Percentiles rank a stretch among this genome's conserved stretches.
Evolutionary conservation across 2,888 invertebrate genomes (phyloP).

Genomic region (Metellina segmentata): DNA sequence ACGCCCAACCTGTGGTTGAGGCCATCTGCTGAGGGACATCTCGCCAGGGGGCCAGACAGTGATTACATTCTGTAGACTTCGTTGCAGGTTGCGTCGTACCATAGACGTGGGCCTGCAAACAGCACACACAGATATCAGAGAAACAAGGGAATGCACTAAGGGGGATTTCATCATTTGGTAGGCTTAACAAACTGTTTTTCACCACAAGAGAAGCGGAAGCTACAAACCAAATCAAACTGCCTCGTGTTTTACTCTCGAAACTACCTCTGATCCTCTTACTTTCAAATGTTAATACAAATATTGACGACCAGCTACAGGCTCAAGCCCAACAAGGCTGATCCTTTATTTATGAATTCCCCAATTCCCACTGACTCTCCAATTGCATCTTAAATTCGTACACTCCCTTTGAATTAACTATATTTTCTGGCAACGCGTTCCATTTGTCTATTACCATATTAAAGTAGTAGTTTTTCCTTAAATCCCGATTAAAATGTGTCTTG

Average conservation of each 20-base stretch:
- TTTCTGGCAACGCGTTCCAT: too few species aligned
- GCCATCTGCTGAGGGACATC: constrained; percentile 71
- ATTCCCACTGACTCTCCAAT: too few species aligned
- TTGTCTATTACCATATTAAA: too few species aligned
- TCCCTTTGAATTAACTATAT: too few species aligned
- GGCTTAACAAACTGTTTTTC: constrained; percentile 17
- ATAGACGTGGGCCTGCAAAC: constrained; percentile 76
- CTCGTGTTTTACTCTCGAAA: constrained; percentile 42
- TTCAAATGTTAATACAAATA: too few species aligned
- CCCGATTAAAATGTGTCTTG: too few species aligned
- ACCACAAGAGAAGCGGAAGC: constrained; percentile 21
- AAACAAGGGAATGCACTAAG: constrained; percentile 23
- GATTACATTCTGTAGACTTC: constrained; percentile 76
- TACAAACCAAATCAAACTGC: constrained; percentile 27
- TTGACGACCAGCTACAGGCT: too few species aligned
- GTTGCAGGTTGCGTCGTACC: constrained; percentile 73
- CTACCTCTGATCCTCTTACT: neutral
- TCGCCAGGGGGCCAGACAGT: constrained; percentile 68
- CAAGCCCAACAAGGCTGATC: too few species aligned
- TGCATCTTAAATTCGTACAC: too few species aligned
- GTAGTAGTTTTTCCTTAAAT: too few species aligned
- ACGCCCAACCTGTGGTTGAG: constrained; percentile 75
- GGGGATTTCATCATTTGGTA: constrained; percentile 12
- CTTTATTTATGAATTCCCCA: too few species aligned
- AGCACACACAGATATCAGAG: constrained; percentile 58